phyloP scores from a whole-genome alignment of 2,797 vertebrate species.

The Myotis myotis region DNA sequence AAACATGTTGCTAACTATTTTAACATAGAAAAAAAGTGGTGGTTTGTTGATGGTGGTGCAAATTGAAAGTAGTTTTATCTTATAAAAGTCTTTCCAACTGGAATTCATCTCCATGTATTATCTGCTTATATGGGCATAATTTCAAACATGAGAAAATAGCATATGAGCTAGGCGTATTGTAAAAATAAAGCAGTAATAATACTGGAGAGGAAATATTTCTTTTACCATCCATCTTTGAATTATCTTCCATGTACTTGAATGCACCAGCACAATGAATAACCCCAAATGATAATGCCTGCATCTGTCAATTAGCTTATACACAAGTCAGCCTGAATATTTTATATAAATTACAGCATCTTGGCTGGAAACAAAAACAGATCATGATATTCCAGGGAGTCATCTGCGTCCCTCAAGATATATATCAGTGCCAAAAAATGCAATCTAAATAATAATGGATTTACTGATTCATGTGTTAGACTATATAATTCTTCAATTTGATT shows the following conservation, averaged over 20 bases:
- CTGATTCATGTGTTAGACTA: slow-evolving; percentile 56
- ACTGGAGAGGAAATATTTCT: not conserved
- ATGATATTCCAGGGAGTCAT: slow-evolving; percentile 59
- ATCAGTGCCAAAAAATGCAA: slow-evolving; percentile 61
- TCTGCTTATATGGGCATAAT: not conserved
- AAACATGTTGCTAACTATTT: not conserved
- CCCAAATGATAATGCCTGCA: slow-evolving; percentile 32
- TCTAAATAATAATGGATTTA: slow-evolving; percentile 65
- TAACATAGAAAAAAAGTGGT: not conserved
- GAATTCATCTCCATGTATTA: slow-evolving; percentile 33
- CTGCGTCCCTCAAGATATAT: slow-evolving; percentile 34
- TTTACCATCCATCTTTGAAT: not conserved
- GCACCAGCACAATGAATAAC: slow-evolving; percentile 51
- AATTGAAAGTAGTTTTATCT: slow-evolving; percentile 16
- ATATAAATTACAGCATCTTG: slow-evolving; percentile 64
- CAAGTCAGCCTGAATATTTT: slow-evolving; percentile 63
- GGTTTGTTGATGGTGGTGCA: not conserved
- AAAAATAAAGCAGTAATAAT: slow-evolving; percentile 23
- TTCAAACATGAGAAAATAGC: slow-evolving; percentile 14
- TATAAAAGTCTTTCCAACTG: not conserved
- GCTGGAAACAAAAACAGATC: slow-evolving; percentile 54
- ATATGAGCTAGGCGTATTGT: not conserved
- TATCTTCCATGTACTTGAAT: not conserved
- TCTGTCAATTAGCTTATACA: slow-evolving; percentile 71
- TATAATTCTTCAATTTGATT: slow-evolving; percentile 68